Percentiles rank a stretch among this genome's conserved stretches.
These are phyloP conservation scores for Chaenocephalus aceratus DNA, from an alignment of 2,113 vertebrate genomes.

Conservation along the genomic window DNA sequence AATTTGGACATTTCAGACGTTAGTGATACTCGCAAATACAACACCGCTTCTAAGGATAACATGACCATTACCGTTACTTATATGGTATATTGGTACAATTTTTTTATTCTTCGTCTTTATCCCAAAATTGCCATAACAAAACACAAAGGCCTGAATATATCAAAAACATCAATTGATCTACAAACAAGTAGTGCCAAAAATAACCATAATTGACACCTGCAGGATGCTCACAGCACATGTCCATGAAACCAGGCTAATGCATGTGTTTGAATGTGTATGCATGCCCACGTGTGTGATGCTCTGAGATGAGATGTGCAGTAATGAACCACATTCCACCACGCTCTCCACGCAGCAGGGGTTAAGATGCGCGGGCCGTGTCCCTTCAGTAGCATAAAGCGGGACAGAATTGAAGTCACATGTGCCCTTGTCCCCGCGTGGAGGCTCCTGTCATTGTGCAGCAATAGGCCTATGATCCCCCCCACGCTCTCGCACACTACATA, in stretches of 20 bases:
- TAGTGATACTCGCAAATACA: background rate
- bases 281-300: background rate
- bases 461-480: slow-evolving; percentile 70
- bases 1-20: too few species aligned
- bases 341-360: slow-evolving; percentile 20
- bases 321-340: background rate
- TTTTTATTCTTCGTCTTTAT: background rate
- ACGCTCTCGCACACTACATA: slow-evolving; percentile 57
- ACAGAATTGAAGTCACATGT: slow-evolving; percentile 48
- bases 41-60: background rate
- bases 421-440: slow-evolving; percentile 66
- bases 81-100: too few species aligned
- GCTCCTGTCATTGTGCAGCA: slow-evolving; percentile 60
- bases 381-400: slow-evolving; percentile 30
- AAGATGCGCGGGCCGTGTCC: slow-evolving; percentile 10
- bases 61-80: too few species aligned
- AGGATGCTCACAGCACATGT: background rate
- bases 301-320: slow-evolving; percentile 8
- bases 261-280: background rate
- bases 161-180: background rate
- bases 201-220: background rate
- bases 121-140: background rate
- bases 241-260: background rate
- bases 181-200: background rate
- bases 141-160: background rate